Conservation (phyloP, 2,888 invertebrate species). For the Hydriomena furcata region DNA sequence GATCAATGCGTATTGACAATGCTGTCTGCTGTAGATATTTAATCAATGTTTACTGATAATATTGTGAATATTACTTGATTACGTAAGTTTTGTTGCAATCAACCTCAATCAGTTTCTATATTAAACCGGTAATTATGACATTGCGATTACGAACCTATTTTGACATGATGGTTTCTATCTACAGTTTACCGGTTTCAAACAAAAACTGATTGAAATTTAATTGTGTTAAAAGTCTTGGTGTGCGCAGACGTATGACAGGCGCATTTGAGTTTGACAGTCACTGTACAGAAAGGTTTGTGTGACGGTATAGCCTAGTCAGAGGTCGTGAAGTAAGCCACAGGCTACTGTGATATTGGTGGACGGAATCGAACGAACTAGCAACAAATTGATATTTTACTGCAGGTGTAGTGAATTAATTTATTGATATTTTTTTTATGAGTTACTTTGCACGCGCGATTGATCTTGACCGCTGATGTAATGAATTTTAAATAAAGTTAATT, state of each 20-base stretch:
- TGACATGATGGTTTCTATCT: too few relatives aligned
- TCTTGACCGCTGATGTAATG: conserved; percentile 6
- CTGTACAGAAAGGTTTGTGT: conserved; percentile 8
- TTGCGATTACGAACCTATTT: too few relatives aligned
- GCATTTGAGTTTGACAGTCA: conserved; percentile 27
- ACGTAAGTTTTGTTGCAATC: too few relatives aligned
- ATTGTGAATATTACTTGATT: too few relatives aligned
- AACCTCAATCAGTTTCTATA: too few relatives aligned
- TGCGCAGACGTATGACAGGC: conserved; percentile 2
- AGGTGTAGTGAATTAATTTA: conserved; percentile 56
- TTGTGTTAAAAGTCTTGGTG: too few relatives aligned
- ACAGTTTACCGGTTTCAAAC: too few relatives aligned
- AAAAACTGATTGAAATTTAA: too few relatives aligned
- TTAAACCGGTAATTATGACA: too few relatives aligned
- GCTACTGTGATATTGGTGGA: conserved; percentile 68
- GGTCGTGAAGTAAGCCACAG: conserved; percentile 45
- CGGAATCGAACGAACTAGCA: conserved; percentile 52
- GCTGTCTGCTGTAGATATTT: too few relatives aligned
- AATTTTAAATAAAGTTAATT: too few relatives aligned
- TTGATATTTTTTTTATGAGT: conserved; percentile 42
- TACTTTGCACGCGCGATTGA: conserved; percentile 24
- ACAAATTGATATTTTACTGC: conserved; percentile 44
- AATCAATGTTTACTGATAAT: background rate
- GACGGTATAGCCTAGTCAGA: conserved; percentile 67
- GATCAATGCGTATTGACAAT: too few relatives aligned